Base-by-base conservation (phyloP, 2,113 vertebrate genomes). In the Galeopterus variegatus region DNA sequence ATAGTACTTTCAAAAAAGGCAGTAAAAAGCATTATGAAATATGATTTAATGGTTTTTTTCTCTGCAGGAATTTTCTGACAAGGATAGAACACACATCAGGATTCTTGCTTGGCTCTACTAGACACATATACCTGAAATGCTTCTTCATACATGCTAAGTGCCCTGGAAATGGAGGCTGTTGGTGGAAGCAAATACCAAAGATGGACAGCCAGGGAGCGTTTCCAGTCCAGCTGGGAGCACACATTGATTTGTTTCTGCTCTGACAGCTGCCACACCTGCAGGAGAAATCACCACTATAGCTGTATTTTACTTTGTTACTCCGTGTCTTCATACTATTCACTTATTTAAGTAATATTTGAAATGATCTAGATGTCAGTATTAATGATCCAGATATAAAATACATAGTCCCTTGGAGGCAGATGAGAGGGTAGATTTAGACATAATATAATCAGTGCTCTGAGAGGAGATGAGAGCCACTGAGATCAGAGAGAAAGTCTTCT, bases 171-270 rank as follows among this genome's bases (percentile, higher is more conserved):
- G 0, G 99, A 99, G 18, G 99, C 99, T 0, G 99, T 99, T 3
- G 99, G 99, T 0, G 99, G 99, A 84, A 99, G 98, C 98, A 99
- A 99, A 98, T 99, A 99, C 99, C 99, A 99, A 13, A 99, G 99
- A 94, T 99, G 99, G 10, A 99, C 92, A 0, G 99, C 99, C 13
- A 99, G 2, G 11, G 99, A 99, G 6, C 99, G 99, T 97, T 99
- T 99, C 99, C 99, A 99, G 96, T 99, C 99, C 97, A 99, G 96
- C 97, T 99, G 98, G 0, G 98, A 98, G 96, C 99, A 99, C 5
- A 99, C 99, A 0, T 99, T 99, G 95, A 99, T 98, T 0, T 97
- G 98, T 28, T 96, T 98, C n/a, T 98, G 97, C 79, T 99, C 99
- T 0, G 99, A 99, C 0, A 99, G 98, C 94, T 99, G 99, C 99